Evolutionary conservation across 2,113 vertebrate species (phyloP).

Genomic region (Sardina pilchardus): DNA sequence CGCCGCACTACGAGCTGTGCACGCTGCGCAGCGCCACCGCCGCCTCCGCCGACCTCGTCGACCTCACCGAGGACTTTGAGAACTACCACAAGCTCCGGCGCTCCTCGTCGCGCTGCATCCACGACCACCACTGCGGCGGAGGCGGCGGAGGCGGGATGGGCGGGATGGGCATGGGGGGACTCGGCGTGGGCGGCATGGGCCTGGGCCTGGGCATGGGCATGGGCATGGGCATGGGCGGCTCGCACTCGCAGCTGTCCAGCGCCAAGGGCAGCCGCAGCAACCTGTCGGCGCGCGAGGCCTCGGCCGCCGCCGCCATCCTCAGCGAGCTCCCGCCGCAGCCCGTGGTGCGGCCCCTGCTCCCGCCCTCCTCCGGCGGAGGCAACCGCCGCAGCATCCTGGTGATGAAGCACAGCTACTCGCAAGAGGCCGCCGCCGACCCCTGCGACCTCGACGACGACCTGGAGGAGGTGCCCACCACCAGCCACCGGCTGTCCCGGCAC

Average conservation of each 20-base stretch:
- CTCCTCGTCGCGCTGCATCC: slow-evolving; percentile 92
- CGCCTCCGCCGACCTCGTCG: slow-evolving; percentile 83
- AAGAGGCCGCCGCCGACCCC: slow-evolving; percentile 86
- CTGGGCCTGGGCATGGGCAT: background rate
- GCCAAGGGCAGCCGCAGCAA: slow-evolving; percentile 89
- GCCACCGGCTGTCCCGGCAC: slow-evolving; percentile 94
- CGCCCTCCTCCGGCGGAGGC: slow-evolving; percentile 67
- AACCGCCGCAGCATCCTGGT: slow-evolving; percentile 94
- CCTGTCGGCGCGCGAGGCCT: slow-evolving; percentile 83
- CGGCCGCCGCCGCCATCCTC: slow-evolving; percentile 76
- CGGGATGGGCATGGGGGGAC: background rate
- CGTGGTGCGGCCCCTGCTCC: slow-evolving; percentile 74
- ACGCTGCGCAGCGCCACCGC: slow-evolving; percentile 85
- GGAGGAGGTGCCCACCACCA: slow-evolving; percentile 97
- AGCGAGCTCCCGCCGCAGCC: slow-evolving; percentile 87
- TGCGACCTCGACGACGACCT: slow-evolving; percentile 94
- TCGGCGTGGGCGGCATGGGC: background rate
- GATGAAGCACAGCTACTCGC: slow-evolving; percentile 99
- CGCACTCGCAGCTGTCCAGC: slow-evolving; percentile 79
- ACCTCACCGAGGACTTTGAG: slow-evolving; percentile 93
- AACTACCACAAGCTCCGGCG: slow-evolving; percentile 91
- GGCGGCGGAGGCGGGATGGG: no score
- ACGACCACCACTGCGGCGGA: slow-evolving; percentile 95
- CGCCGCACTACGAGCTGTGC: slow-evolving; percentile 95
- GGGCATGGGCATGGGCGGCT: slow-evolving; percentile 70